Conservation (phyloP, 2,797 vertebrate species). For the Xiphorhynchus erythropygius region DNA sequence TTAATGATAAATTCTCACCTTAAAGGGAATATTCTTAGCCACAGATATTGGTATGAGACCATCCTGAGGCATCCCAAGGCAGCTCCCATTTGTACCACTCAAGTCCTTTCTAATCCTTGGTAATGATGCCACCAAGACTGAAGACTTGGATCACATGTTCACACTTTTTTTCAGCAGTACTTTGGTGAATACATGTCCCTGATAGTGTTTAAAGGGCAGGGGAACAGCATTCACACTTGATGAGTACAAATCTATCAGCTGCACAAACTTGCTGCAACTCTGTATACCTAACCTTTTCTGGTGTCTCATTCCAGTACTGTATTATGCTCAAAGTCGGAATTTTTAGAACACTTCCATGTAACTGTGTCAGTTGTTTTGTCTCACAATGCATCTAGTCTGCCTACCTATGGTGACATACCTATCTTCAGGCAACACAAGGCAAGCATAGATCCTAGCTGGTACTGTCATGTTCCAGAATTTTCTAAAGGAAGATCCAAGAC, state of each 20-base stretch:
- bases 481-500: neutral
- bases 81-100: neutral
- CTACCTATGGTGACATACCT: neutral
- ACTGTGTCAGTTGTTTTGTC: neutral
- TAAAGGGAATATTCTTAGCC: neutral
- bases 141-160: neutral
- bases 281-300: neutral
- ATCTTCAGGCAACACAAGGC: neutral
- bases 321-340: neutral
- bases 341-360: neutral
- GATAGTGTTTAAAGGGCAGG: neutral
- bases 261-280: neutral
- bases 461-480: neutral
- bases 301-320: neutral
- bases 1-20: neutral
- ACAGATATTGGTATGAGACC: neutral
- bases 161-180: neutral
- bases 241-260: neutral
- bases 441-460: neutral
- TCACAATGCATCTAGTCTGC: neutral
- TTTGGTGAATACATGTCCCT: neutral
- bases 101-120: neutral
- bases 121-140: neutral
- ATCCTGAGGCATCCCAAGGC: neutral
- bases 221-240: neutral